A percentile compares a stretch with the other conserved stretches of the same genome.
phyloP scores from a whole-genome alignment of 1,140 invertebrate species.

The Stenopsyche tienmushanensis region DNA sequence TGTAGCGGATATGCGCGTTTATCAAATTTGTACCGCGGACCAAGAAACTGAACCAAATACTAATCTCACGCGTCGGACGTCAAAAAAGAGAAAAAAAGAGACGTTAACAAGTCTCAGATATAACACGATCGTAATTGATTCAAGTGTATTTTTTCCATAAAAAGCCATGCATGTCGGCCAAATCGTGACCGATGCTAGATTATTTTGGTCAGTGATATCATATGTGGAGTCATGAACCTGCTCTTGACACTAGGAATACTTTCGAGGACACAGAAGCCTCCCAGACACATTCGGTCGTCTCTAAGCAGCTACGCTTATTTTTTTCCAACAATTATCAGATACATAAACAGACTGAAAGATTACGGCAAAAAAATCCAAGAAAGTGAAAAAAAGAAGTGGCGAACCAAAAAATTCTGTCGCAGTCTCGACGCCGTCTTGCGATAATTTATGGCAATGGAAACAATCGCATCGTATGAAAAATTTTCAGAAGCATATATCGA shows the following conservation, averaged over 20 bases:
- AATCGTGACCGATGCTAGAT: conserved; percentile 17
- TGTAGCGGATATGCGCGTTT: too few species aligned
- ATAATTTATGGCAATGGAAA: too few species aligned
- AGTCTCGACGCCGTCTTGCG: too few species aligned
- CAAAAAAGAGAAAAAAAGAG: neutral
- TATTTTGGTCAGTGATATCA: conserved; percentile 28
- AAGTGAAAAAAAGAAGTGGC: too few species aligned
- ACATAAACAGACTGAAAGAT: too few species aligned
- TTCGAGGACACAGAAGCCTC: neutral
- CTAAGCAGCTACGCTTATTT: too few species aligned
- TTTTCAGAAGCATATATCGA: too few species aligned
- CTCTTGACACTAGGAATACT: conserved; percentile 22
- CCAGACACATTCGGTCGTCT: too few species aligned
- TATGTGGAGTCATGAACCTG: conserved; percentile 18
- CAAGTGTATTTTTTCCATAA: conserved; percentile 5
- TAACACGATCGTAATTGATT: conserved; percentile 22
- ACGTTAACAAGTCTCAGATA: conserved; percentile 3
- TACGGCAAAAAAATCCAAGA: too few species aligned
- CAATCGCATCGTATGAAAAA: too few species aligned
- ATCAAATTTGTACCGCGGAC: conserved; percentile 3
- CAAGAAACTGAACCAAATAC: neutral
- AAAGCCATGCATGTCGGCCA: conserved; percentile 14
- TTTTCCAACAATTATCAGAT: too few species aligned
- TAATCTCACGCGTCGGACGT: neutral
- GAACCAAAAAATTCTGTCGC: too few species aligned